Percentiles rank a stretch among this genome's conserved stretches.
Evolutionary conservation across 2,888 invertebrate species (phyloP).

Genomic region (Synergus umbraculus): DNA sequence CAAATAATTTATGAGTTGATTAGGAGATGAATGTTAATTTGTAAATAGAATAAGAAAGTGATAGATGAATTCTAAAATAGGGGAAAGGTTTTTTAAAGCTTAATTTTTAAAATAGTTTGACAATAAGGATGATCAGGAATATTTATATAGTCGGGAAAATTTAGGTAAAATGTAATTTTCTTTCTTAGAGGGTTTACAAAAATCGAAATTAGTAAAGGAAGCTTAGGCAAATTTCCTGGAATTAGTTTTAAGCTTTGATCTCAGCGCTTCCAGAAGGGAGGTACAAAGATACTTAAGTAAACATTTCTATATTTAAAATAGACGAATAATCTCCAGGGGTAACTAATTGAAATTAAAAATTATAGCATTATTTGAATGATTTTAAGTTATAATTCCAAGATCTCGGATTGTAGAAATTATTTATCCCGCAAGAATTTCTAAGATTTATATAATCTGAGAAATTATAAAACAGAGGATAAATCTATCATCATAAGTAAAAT

Average conservation of each 20-base stretch:
- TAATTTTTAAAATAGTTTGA: constrained; percentile 2
- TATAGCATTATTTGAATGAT: neutral
- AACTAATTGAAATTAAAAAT: neutral
- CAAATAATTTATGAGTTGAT: neutral
- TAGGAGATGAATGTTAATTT: constrained; percentile 13
- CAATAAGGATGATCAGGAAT: neutral
- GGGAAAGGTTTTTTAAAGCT: neutral
- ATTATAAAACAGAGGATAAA: neutral
- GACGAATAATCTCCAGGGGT: neutral
- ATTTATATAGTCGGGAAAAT: neutral
- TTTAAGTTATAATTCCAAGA: neutral
- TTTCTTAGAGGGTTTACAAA: neutral
- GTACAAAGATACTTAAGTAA: constrained; percentile 16
- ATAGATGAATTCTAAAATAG: neutral
- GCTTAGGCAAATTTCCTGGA: neutral
- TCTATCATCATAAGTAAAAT: neutral
- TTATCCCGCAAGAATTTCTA: neutral
- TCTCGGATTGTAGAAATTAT: neutral
- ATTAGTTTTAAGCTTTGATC: constrained; percentile 15
- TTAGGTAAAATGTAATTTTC: neutral
- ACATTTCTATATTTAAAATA: neutral
- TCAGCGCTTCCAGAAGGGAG: constrained; percentile 27
- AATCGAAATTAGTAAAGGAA: neutral
- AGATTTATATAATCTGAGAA: neutral
- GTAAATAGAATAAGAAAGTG: neutral